Evolutionary conservation across 2,888 invertebrate species (phyloP), one percentile per base, ranked within the genome.

Genomic region (Bellardia pandia): DNA sequence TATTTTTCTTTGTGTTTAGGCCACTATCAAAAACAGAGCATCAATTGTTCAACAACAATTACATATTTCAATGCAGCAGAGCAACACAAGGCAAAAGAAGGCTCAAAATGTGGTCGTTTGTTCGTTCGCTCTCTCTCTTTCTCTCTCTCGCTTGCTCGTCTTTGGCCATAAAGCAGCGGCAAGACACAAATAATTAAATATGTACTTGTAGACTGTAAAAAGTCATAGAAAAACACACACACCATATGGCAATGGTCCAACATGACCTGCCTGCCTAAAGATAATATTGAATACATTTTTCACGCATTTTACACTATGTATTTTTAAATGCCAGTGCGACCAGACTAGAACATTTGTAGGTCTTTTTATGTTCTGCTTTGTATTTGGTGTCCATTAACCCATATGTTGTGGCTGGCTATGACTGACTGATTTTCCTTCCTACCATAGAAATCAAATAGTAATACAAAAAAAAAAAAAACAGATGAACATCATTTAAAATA

Each of bases 381-480:
- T 86, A 78, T 58, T 74, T 68, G 45, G 64, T 76, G 86, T 75
- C 77, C 77, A 71, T 74, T 86, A 68, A 68, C 87, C 90, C 91
- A 91, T 91, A 91, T 91, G 91, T 85, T 91, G 76, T 88, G 82
- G 89, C 89, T 90, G 89, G 71, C 37, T 69, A 51, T 48, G 76
- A 76, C 80, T 66, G 53, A 64, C 76, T 64, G 74, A 42, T 74
- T 78, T 78, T 71, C 62, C 68, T 16, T 71, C 62, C 68, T 16
- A 30, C 51, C 42, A 53, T 11, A 64, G 53, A 76, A 76, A 76
- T 81, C 71, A 71, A 72, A 77, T 62, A 9, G 23, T 58, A 68
- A 51, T 42, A 30, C 42, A 56, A 77, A 64, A 11, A 2, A 13
- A 3, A 30, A 16, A 16, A 11, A 30, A 85, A 71, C 68, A 76